phyloP scores from a whole-genome alignment of 2,797 vertebrate genomes.

The Cheirogaleus major region DNA sequence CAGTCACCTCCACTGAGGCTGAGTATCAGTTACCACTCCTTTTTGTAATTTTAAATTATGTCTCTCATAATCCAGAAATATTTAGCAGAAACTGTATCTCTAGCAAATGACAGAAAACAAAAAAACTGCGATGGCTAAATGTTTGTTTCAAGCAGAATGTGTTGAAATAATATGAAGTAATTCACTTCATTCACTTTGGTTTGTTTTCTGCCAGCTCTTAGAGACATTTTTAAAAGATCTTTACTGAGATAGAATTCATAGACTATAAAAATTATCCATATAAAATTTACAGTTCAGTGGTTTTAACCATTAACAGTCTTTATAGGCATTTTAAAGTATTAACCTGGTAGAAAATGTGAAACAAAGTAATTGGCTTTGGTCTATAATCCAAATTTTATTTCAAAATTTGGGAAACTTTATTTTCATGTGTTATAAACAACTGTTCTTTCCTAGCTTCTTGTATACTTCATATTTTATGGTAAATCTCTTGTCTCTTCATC shows the following conservation, averaged over 20 bases:
- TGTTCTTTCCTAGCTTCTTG: not conserved
- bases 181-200: not conserved
- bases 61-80: not conserved
- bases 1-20: not conserved
- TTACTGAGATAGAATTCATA: not conserved
- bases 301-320: not conserved
- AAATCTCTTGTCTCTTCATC: not conserved
- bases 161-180: not conserved
- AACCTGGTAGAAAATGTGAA: not conserved
- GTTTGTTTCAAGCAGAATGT: constrained; percentile 35
- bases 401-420: not conserved
- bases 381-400: constrained; percentile 5
- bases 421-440: not conserved
- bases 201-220: not conserved
- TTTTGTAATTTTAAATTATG: not conserved
- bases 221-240: not conserved
- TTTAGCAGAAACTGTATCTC: not conserved
- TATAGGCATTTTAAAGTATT: not conserved
- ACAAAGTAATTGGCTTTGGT: not conserved
- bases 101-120: not conserved
- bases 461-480: not conserved
- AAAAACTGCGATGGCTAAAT: not conserved
- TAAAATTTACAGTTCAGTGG: not conserved
- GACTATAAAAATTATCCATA: not conserved
- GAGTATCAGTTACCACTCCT: not conserved